A percentile compares a stretch with the other conserved stretches of the same genome.
Conservation (phyloP, 1,140 invertebrate species). For the Glossosoma conforme region DNA sequence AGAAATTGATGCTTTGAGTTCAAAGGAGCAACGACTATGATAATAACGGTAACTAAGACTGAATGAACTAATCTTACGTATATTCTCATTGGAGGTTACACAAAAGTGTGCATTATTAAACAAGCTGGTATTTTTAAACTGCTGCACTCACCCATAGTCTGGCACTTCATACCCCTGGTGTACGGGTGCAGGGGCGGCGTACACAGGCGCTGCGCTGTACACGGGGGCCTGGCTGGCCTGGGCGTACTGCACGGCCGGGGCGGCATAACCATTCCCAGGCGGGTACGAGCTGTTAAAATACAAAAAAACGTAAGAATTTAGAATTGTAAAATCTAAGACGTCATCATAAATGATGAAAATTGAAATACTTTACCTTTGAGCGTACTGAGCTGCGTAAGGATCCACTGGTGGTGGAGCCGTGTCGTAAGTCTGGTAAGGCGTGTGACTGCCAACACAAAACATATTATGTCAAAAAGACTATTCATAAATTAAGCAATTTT, state of each 20-base stretch:
- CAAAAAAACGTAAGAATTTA: not conserved
- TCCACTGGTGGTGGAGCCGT: conserved; percentile 11
- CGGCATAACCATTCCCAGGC: conserved; percentile 8
- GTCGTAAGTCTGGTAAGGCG: conserved; percentile 21
- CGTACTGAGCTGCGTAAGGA: conserved; percentile 14
- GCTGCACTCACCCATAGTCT: conserved; percentile 18
- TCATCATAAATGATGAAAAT: not conserved
- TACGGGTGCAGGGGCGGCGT: not conserved
- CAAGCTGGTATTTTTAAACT: not conserved
- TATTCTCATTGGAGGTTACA: too few species aligned
- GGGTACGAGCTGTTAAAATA: conserved; percentile 18
- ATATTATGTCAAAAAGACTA: not conserved
- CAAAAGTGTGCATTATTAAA: not conserved
- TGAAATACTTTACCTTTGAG: conserved; percentile 15
- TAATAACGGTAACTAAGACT: too few species aligned
- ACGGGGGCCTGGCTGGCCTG: not conserved
- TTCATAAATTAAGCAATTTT: not conserved
- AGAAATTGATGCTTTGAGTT: not conserved
- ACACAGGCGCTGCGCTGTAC: conserved; percentile 3
- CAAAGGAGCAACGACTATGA: too few species aligned
- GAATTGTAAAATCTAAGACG: not conserved
- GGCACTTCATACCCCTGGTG: conserved; percentile 12
- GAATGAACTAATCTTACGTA: too few species aligned
- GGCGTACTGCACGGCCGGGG: conserved; percentile 16
- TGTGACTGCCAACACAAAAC: conserved; percentile 12